A percentile compares a stretch with the other conserved stretches of the same genome.
These are phyloP conservation scores for Drosophila vallismaia DNA, from an alignment of 2,888 invertebrate species.

Conservation along the genomic window DNA sequence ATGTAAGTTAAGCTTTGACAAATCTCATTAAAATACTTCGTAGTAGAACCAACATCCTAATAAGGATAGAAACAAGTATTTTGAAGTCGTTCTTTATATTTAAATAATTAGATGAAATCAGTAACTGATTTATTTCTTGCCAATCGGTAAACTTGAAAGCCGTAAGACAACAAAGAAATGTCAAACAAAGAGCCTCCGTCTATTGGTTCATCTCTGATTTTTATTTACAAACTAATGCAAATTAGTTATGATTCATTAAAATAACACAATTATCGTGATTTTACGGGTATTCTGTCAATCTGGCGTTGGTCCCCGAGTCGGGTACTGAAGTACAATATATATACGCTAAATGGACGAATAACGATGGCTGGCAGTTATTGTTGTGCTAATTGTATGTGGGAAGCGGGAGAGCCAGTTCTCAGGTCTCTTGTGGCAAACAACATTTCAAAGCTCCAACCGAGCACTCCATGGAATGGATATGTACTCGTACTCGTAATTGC, in stretches of 20 bases:
- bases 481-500: constrained; percentile 3
- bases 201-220: constrained; percentile 7
- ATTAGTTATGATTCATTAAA: constrained; percentile 14
- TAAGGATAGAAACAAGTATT: not conserved
- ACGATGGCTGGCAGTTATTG: constrained; percentile 10
- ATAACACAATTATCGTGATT: constrained; percentile 8
- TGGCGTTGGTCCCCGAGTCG: not conserved
- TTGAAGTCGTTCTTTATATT: not conserved
- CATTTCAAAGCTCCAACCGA: constrained; percentile 32
- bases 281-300: not conserved
- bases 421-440: constrained; percentile 12
- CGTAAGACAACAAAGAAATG: constrained; percentile 8
- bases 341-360: constrained; percentile 15
- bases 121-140: not conserved
- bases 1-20: no score
- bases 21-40: no score
- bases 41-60: not conserved
- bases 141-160: not conserved
- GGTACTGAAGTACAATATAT: not conserved
- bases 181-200: not conserved
- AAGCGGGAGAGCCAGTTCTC: constrained; percentile 42
- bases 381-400: constrained; percentile 40
- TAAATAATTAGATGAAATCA: not conserved
- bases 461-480: not conserved
- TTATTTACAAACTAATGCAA: constrained; percentile 11